Base-by-base conservation (phyloP, 2,888 invertebrate species). In the Phrixothrix hirtus region DNA sequence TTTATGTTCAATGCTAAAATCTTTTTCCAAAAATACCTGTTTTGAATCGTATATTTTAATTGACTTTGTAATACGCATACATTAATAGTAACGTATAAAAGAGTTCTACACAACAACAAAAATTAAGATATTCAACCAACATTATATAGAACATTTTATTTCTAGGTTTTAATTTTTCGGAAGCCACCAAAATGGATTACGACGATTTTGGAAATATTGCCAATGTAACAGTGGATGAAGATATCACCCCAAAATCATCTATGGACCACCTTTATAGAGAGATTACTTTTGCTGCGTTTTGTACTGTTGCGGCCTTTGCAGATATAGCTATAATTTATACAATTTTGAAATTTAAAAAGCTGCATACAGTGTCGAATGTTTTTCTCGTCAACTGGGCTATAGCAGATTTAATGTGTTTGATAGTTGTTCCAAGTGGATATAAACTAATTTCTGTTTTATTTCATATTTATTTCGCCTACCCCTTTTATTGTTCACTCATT, bases 301-400 rank as follows among this genome's bases (percentile, higher is more conserved):
- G 39, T 27, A 10, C 27, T n/a, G 16, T 41, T 1, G 39, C 39
- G 15, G 10, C 29, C 6, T n/a, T 15, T 1, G 39, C 39, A 27
- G 27, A 41, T 11, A 3, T 30, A 2, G 16, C 10, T 29, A 4
- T 30, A 12, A 30, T 41, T 14, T 41, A 29, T 13, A 41, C 39
- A 17, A 41, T 10, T 4, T 30, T 30, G 2, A 13, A 30, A 4
- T 41, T 41, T 15, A 41, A 15, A 30, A 29, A 30, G 26, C 7
- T 41, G 16, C 29, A 14, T 2, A 29, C 14, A 1, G 16, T 30
- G 17, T 30, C 39, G 12, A 25, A 38, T 26, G 1, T 38, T 27
- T 26, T 38, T 1, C 12, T 50, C 9, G 27, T 13, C 16, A 43
- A 50, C 14, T 50, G 43, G 50, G 50, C 44, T 3, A 43, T 50